Percentiles rank a stretch among this genome's conserved stretches.
These are phyloP conservation scores for Nyctibius grandis DNA, from an alignment of 2,797 vertebrate species.

Conservation along the genomic window DNA sequence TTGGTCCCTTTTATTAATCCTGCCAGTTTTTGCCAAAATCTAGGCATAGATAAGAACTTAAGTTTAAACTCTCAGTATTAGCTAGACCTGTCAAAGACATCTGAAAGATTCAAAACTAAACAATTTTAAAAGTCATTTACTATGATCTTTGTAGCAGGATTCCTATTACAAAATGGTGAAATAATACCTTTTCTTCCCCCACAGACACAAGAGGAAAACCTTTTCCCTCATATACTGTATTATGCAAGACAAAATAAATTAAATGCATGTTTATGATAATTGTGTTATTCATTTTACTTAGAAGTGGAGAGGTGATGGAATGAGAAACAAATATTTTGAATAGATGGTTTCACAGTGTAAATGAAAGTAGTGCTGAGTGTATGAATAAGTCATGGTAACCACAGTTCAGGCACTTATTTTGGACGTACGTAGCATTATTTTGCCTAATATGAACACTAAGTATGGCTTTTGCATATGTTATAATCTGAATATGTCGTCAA, in stretches of 20 bases:
- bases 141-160: not conserved
- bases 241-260: conserved; percentile 25
- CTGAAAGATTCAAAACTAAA: not conserved
- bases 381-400: conserved; percentile 29
- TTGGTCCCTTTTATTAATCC: not conserved
- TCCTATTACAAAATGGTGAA: not conserved
- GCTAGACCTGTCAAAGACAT: not conserved
- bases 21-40: not conserved
- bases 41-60: not conserved
- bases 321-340: conserved; percentile 49
- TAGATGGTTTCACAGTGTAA: not conserved
- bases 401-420: not conserved
- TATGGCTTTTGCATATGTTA: not conserved
- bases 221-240: not conserved
- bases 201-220: not conserved
- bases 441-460: not conserved
- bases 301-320: conserved; percentile 21
- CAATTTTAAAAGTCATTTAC: not conserved
- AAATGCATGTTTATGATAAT: conserved; percentile 24
- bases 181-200: not conserved
- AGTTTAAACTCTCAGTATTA: not conserved
- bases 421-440: not conserved
- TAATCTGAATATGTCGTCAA: not conserved
- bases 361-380: not conserved
- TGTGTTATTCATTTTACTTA: conserved; percentile 25